These are phyloP conservation scores for Ennomos fuscantarius DNA, from an alignment of 2,888 invertebrate genomes.

Conservation along the genomic window DNA sequence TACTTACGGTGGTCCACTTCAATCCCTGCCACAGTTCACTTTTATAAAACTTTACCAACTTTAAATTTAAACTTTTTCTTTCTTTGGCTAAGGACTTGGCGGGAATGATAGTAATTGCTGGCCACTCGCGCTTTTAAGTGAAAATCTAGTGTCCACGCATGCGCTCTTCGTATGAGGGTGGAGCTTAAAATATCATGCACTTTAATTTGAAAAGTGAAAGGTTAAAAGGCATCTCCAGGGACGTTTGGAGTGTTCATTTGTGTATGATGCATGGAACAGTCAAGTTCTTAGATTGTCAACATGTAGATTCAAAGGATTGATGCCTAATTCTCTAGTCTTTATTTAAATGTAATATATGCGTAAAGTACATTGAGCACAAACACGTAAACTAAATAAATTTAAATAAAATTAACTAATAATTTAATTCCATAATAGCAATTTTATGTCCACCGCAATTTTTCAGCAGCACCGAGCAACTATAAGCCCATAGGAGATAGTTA, in stretches of 20 bases:
- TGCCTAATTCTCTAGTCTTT: no score
- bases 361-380: no score
- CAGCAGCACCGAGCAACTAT: no score
- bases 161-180: constrained; percentile 56
- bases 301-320: no score
- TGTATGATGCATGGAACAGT: constrained; percentile 28
- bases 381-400: no score
- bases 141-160: constrained; percentile 52
- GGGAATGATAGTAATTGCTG: constrained; percentile 61
- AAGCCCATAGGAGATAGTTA: no score
- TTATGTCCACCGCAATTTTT: no score
- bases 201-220: constrained; percentile 50
- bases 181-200: constrained; percentile 55
- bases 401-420: no score
- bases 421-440: no score
- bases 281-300: no score
- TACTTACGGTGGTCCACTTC: constrained; percentile 41
- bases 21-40: constrained; percentile 54
- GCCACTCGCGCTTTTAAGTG: constrained; percentile 64
- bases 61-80: constrained; percentile 32
- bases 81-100: constrained; percentile 50
- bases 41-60: constrained; percentile 53
- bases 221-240: constrained; percentile 38
- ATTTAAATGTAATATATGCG: no score
- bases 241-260: constrained; percentile 34